Evolutionary conservation across 2,888 invertebrate genomes (phyloP), one percentile per base, ranked within the genome.

Genomic region (Ectemnius cavifrons): DNA sequence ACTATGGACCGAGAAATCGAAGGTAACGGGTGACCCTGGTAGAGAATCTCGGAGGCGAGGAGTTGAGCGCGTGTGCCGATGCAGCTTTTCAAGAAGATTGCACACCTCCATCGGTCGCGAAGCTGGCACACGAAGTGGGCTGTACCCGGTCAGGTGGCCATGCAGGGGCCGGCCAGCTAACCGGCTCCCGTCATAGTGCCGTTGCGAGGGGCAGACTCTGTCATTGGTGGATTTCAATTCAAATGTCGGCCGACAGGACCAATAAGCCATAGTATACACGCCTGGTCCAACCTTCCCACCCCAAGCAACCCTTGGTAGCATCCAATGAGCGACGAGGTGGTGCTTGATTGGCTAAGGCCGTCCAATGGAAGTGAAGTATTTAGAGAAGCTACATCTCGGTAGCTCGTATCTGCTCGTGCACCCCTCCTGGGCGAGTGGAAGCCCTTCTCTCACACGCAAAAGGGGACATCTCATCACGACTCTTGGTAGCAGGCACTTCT

Each of bases 401-500:
- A 37, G 37, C 69, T 67, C 73, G 70, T 71, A 49, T 63, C 49
- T 60, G 62, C 70, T 64, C 74, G 60, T 65, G 49, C 71, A 60
- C 84, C 77, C 75, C 82, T 78, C 76, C 57, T 18, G 66, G 56
- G 66, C 79, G 81, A 79, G 83, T 79, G 81, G 81, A 75, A 73
- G 78, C 81, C 75, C 84, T 86, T 86, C 88, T 89, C 88, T 89
- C 89, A 88, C 88, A 87, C 85, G 88, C 88, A 87, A 89, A 89
- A 88, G 89, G 90, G 89, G 87, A 88, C 89, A 89, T 89, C 89
- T 89, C 89, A 89, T 89, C 89, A 87, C 88, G 89, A 89, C 89
- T 90, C 90, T 90, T 90, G 90, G 89, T 89, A 89, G 86, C 89
- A 89, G 89, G 89, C 89, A 90, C 89, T 90, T 90, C 89, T 90